Evolutionary conservation across 2,888 invertebrate genomes (phyloP).

Genomic region (Dione juno): DNA sequence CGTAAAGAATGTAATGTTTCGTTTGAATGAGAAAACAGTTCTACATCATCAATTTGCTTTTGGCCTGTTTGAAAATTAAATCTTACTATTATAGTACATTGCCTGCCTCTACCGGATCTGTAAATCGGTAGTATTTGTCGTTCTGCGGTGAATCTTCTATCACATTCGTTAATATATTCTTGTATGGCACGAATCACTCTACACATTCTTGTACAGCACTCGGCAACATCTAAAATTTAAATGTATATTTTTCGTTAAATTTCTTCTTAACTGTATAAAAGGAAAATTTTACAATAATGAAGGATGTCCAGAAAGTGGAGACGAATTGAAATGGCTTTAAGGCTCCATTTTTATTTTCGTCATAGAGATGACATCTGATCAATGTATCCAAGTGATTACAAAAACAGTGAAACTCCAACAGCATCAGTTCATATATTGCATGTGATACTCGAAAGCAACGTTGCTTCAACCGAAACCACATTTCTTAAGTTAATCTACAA

Average conservation of each 20-base stretch:
- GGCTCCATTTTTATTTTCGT: too few species aligned
- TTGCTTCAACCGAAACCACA: too few species aligned
- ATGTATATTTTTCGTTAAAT: not conserved
- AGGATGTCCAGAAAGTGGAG: too few species aligned
- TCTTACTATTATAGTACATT: slow-evolving; percentile 92
- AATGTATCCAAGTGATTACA: too few species aligned
- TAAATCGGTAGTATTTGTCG: slow-evolving; percentile 94
- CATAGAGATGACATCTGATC: too few species aligned
- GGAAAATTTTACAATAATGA: too few species aligned
- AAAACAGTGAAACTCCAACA: too few species aligned
- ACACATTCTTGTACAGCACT: slow-evolving; percentile 88
- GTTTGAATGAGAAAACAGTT: slow-evolving; percentile 96
- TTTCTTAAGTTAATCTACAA: too few species aligned
- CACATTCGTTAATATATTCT: slow-evolving; percentile 98
- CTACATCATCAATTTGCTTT: slow-evolving; percentile 95
- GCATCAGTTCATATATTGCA: too few species aligned
- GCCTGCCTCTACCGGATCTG: slow-evolving; percentile 95
- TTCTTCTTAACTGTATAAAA: too few species aligned
- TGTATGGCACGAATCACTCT: slow-evolving; percentile 96
- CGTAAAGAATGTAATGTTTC: slow-evolving; percentile 95
- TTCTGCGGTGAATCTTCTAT: slow-evolving; percentile 93
- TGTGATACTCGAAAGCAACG: too few species aligned
- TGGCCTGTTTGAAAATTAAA: slow-evolving; percentile 91
- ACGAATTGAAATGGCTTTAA: too few species aligned
- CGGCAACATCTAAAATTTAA: slow-evolving; percentile 66